Conservation (phyloP, 2,113 vertebrate genomes). For the Panurus biarmicus region DNA sequence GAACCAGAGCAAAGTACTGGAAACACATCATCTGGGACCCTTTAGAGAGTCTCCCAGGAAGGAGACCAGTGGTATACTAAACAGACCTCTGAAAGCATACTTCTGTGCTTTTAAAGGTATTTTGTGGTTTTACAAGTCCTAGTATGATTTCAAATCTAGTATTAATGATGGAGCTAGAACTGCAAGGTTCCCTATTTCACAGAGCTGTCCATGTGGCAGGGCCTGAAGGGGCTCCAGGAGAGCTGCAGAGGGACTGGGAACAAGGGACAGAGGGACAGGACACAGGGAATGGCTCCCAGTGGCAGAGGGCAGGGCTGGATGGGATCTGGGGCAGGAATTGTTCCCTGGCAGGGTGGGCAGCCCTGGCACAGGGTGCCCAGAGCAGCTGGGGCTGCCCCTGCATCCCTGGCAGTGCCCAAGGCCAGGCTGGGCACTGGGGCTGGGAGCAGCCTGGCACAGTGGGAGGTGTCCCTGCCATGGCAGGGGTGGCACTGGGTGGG, state of each 20-base stretch:
- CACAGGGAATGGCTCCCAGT: neutral
- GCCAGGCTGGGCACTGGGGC: neutral
- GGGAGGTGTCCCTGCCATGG: neutral
- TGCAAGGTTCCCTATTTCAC: neutral
- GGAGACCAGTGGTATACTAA: neutral
- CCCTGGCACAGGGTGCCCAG: neutral
- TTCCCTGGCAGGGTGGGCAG: neutral
- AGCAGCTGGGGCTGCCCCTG: neutral
- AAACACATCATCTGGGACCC: neutral
- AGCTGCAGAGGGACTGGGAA: neutral
- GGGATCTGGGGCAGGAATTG: neutral
- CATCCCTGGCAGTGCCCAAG: neutral
- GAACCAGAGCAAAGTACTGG: too few species aligned
- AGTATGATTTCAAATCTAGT: neutral
- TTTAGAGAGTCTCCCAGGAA: neutral
- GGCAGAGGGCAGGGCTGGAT: fast-evolving
- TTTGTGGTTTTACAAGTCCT: neutral
- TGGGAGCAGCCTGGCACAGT: neutral
- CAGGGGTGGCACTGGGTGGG: fast-evolving
- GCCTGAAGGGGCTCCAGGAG: neutral
- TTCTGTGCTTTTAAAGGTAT: neutral
- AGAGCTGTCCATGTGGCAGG: neutral
- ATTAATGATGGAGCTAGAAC: neutral
- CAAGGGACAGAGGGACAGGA: neutral
- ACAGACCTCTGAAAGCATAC: neutral